Percentiles rank a stretch among this genome's conserved stretches.
phyloP scores from a whole-genome alignment of 35 echinoderm and acorn worm genomes.

The Lytechinus variegatus region DNA sequence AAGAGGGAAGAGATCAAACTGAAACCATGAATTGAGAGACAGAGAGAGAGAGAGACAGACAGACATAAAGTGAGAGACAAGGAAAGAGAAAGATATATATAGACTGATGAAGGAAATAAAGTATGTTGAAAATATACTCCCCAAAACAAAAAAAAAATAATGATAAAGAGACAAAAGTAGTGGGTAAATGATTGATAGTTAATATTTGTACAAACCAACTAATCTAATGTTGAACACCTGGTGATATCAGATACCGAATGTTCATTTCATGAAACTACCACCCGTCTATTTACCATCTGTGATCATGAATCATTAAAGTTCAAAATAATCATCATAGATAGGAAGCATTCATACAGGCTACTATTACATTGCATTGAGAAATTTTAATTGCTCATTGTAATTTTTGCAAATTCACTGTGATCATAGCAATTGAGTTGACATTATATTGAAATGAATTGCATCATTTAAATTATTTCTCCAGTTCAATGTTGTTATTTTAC shows the following conservation, averaged over 20 bases:
- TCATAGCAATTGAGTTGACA: too few relatives aligned
- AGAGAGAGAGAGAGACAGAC: neutral
- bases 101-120: neutral
- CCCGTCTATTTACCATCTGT: neutral
- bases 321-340: too few relatives aligned
- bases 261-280: neutral
- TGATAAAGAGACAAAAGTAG: neutral
- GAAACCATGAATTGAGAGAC: neutral
- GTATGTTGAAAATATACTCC: neutral
- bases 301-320: neutral
- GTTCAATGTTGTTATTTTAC: too few relatives aligned
- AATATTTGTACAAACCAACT: neutral
- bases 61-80: neutral
- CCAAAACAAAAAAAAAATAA: neutral
- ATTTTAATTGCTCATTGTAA: too few relatives aligned
- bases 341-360: too few relatives aligned
- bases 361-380: too few relatives aligned
- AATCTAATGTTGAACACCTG: neutral
- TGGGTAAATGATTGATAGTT: neutral
- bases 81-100: neutral
- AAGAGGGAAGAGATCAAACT: neutral
- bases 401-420: too few relatives aligned
- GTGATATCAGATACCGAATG: neutral
- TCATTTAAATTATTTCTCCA: too few relatives aligned
- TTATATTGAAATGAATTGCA: too few relatives aligned